Base-by-base conservation (phyloP, 1,140 invertebrate genomes). In the Steinernema khuongi region DNA sequence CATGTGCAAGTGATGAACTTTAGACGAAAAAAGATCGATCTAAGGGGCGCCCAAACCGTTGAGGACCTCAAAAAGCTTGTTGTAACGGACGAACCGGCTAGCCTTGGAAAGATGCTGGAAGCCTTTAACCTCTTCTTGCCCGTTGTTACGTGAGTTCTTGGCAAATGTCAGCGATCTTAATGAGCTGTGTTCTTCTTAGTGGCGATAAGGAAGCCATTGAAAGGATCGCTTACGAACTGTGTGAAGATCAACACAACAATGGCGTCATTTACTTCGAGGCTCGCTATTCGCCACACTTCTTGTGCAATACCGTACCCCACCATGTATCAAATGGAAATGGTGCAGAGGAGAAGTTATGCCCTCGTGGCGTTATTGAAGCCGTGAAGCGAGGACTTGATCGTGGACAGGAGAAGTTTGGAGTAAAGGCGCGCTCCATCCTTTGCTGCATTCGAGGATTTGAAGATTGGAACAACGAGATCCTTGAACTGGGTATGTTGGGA, bases 401-500 rank as follows among this genome's bases (percentile, higher is more conserved):
- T 73, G 90, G 89, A 1, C 85, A 87, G 74, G 72, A 79, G 29
- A 85, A 88, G 17, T 89, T 89, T 79, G 85, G 85, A 4, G 85
- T 90, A 2, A 88, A 86, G 50, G 87, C 86, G 17, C 84, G 87
- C 69, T 80, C 85, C 18, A 88, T 89, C 73, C 78, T 89, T 19
- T 84, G 77, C 60, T 80, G 73, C 31, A 84, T 85, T 66, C 70
- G 75, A 68, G 71, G 74, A 67, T 77, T 82, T 76, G 75, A 81
- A 85, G 86, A 87, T 32, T 87, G 86, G 85, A 87, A 87, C 1
- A 70, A 79, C n/a, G 88, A 89, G 30, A 83, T 89, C 28, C 77
- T 89, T n/a, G 76, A 86, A 26, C 79, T 89, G 7, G 88, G 88
- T 82, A 78, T 86, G 19, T 84, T 87, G 68, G 89, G 86, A 74